These are phyloP conservation scores for Kradibia gibbosae DNA, from an alignment of 1,140 invertebrate genomes.

Conservation along the genomic window DNA sequence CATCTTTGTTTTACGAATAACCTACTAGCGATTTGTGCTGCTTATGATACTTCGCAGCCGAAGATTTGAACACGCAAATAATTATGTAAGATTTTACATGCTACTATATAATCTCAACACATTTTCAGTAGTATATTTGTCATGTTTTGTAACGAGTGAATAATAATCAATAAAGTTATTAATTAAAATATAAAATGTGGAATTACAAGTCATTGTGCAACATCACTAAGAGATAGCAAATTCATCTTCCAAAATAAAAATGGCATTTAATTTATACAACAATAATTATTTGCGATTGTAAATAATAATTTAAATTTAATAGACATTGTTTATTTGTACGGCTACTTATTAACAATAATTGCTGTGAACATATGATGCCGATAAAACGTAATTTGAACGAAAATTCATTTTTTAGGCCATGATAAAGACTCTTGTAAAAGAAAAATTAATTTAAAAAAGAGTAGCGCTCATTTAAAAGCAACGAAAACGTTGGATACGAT, in stretches of 20 bases:
- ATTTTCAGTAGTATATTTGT: constrained; percentile 31
- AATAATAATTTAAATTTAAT: constrained; percentile 30
- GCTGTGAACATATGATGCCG: neutral
- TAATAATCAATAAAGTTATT: constrained; percentile 21
- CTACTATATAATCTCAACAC: constrained; percentile 11
- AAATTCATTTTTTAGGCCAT: neutral
- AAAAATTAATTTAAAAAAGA: neutral
- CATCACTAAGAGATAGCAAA: neutral
- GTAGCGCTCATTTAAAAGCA: constrained; percentile 9
- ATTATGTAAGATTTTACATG: constrained; percentile 39
- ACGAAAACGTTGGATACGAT: neutral
- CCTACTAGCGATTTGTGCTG: constrained; percentile 2
- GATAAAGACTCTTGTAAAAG: neutral
- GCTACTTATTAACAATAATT: neutral
- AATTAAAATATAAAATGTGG: neutral
- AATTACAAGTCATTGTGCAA: constrained; percentile 16
- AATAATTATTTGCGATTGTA: constrained; percentile 21
- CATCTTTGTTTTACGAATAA: constrained; percentile 7
- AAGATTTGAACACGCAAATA: constrained; percentile 39
- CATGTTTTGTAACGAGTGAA: constrained; percentile 6
- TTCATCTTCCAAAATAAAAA: neutral
- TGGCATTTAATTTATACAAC: neutral
- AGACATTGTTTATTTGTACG: neutral
- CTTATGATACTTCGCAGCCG: constrained; percentile 15
- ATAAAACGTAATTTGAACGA: neutral